phyloP scores from a whole-genome alignment of 1,140 invertebrate genomes.

The Drosophila obscura region DNA sequence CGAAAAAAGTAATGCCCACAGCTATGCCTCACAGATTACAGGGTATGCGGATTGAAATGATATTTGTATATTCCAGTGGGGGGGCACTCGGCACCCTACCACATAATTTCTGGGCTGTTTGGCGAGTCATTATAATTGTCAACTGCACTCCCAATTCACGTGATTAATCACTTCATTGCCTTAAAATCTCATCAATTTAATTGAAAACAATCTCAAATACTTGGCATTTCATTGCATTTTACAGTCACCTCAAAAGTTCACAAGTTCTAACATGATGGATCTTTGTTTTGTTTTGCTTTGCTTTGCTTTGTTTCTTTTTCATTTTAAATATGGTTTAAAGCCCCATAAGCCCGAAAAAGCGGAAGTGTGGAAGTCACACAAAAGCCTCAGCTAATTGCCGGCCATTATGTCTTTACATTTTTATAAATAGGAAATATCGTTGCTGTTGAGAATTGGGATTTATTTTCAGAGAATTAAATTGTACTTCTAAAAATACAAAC shows the following conservation, averaged over 20 bases:
- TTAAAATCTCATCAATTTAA: slow-evolving; percentile 45
- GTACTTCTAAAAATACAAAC: slow-evolving; percentile 37
- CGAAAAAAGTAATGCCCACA: slow-evolving; percentile 50
- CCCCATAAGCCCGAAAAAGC: slow-evolving; percentile 17
- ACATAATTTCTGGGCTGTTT: slow-evolving; percentile 7
- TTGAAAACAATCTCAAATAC: slow-evolving; percentile 50
- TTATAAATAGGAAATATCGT: slow-evolving; percentile 45
- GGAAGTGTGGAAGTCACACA: slow-evolving; percentile 36
- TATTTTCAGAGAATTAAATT: slow-evolving; percentile 37
- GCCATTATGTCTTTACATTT: slow-evolving; percentile 53
- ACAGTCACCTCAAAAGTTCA: slow-evolving; percentile 30
- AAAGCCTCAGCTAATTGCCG: slow-evolving; percentile 38
- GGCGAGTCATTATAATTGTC: slow-evolving; percentile 53
- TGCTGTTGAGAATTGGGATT: slow-evolving; percentile 14
- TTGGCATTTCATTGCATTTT: too few species aligned
- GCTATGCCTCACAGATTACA: too few species aligned
- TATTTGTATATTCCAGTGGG: slow-evolving; percentile 8
- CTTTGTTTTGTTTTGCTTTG: slow-evolving; percentile 36
- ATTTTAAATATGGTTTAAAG: too few species aligned
- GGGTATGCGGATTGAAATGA: slow-evolving; percentile 5
- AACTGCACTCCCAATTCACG: slow-evolving; percentile 23
- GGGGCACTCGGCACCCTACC: slow-evolving; percentile 2
- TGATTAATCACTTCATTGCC: slow-evolving; percentile 59
- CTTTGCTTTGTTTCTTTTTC: slow-evolving; percentile 1
- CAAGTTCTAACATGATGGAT: slow-evolving; percentile 38